Conservation (phyloP, 1,140 invertebrate genomes). For the Macrotrachela quadricornifera region DNA sequence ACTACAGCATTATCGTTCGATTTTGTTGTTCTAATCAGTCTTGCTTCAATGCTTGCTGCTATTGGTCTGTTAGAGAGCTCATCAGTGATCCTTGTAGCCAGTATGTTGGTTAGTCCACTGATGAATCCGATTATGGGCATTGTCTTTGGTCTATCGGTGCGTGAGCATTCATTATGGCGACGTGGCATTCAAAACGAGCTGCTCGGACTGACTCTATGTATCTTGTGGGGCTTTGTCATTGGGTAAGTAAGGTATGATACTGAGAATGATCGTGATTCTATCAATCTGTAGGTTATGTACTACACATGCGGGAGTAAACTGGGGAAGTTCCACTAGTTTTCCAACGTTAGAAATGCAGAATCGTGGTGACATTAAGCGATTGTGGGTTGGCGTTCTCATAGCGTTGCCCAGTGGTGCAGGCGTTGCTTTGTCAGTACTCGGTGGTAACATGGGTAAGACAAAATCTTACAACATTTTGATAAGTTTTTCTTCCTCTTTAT, state of each 20-base stretch:
- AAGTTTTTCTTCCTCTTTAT: not conserved
- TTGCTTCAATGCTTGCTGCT: constrained; percentile 32
- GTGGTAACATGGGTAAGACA: constrained; percentile 47
- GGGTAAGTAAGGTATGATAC: constrained; percentile 10
- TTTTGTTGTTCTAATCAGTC: too few species aligned
- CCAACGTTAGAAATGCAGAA: constrained; percentile 58
- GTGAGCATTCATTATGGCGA: constrained; percentile 25
- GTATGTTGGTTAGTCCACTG: constrained; percentile 62
- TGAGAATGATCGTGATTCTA: too few species aligned
- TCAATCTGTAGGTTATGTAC: too few species aligned
- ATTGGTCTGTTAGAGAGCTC: constrained; percentile 56
- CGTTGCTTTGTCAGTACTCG: constrained; percentile 56
- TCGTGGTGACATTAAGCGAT: constrained; percentile 39
- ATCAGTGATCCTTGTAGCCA: constrained; percentile 56
- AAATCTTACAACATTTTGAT: too few species aligned
- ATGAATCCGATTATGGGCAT: constrained; percentile 32
- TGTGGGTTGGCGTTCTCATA: constrained; percentile 45
- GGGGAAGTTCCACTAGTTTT: constrained; percentile 48
- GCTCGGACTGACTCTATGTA: too few species aligned
- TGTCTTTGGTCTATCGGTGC: too few species aligned
- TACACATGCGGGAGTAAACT: constrained; percentile 33
- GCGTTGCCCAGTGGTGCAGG: constrained; percentile 50
- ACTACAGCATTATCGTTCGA: too few species aligned
- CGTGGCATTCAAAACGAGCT: too few species aligned
- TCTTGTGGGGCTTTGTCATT: too few species aligned